A percentile compares a stretch with the other conserved stretches of the same genome.
Evolutionary conservation across 2,797 vertebrate genomes (phyloP).

Genomic region (Myotis daubentonii): DNA sequence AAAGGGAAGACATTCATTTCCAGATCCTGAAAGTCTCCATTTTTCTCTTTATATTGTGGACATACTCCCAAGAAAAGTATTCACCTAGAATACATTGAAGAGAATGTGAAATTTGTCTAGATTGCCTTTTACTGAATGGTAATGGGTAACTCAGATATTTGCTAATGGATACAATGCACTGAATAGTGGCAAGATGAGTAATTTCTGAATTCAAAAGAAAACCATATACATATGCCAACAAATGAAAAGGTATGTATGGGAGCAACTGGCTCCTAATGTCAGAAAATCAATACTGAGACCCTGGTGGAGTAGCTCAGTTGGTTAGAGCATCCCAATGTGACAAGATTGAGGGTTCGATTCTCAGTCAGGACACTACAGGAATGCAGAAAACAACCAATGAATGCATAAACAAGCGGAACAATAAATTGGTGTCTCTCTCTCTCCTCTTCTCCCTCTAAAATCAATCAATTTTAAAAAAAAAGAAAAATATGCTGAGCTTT

Average conservation of each 20-base stretch:
- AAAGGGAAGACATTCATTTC: not conserved
- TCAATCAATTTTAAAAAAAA: not conserved
- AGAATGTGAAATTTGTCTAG: not conserved
- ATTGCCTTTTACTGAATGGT: not conserved
- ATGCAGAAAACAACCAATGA: not conserved
- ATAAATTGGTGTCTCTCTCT: not conserved
- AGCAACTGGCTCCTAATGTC: too few relatives aligned
- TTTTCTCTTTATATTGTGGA: not conserved
- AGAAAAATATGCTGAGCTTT: not conserved
- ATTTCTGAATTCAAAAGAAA: not conserved
- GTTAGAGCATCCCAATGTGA: not conserved
- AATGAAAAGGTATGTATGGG: fast-evolving
- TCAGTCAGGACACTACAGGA: not conserved
- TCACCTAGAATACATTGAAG: not conserved
- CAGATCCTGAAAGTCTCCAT: not conserved
- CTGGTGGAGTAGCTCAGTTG: not conserved
- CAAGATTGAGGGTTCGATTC: not conserved
- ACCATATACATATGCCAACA: not conserved
- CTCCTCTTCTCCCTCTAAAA: not conserved
- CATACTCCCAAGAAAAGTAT: not conserved
- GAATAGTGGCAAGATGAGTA: not conserved
- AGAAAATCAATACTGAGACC: not conserved
- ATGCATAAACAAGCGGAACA: not conserved
- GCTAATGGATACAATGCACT: fast-evolving
- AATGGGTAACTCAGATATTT: not conserved